phyloP scores from a whole-genome alignment of 2,888 invertebrate species.

The Megaustenia siamemsis region DNA sequence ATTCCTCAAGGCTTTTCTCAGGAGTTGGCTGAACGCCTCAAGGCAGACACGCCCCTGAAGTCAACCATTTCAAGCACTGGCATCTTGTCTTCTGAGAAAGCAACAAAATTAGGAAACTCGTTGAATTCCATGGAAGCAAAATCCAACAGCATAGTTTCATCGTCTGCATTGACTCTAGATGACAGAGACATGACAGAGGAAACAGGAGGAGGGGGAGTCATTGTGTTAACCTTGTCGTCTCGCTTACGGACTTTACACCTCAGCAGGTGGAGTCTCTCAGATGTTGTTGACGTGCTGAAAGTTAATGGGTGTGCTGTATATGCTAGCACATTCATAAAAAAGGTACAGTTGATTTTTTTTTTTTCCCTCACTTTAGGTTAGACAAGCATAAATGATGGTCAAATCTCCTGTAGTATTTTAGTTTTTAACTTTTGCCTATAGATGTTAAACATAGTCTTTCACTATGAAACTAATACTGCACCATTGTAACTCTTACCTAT shows the following conservation, averaged over 20 bases:
- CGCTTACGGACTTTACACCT: constrained; percentile 36
- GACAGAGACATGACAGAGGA: constrained; percentile 56
- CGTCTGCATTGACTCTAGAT: constrained; percentile 56
- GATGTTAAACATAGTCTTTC: no score
- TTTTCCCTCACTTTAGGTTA: no score
- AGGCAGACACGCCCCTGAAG: constrained; percentile 38
- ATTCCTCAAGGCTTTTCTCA: constrained; percentile 45
- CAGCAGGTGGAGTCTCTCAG: constrained; percentile 51
- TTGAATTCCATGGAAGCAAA: constrained; percentile 50
- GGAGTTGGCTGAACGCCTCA: constrained; percentile 49
- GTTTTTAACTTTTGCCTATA: no score
- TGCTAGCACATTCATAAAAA: constrained; percentile 83
- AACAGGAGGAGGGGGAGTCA: constrained; percentile 58
- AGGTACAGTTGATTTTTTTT: constrained; percentile 77
- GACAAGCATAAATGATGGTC: no score
- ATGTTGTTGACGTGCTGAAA: constrained; percentile 82
- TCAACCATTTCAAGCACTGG: neutral
- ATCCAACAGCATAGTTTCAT: constrained; percentile 60
- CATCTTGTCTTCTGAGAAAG: constrained; percentile 34
- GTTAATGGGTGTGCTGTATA: constrained; percentile 89
- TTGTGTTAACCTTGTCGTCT: constrained; percentile 50
- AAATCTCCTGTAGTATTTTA: no score
- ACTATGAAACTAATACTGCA: no score
- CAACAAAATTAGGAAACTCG: constrained; percentile 34
- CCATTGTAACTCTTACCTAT: no score